Conservation (phyloP, 2,113 vertebrate species). For the Ondatra zibethicus region DNA sequence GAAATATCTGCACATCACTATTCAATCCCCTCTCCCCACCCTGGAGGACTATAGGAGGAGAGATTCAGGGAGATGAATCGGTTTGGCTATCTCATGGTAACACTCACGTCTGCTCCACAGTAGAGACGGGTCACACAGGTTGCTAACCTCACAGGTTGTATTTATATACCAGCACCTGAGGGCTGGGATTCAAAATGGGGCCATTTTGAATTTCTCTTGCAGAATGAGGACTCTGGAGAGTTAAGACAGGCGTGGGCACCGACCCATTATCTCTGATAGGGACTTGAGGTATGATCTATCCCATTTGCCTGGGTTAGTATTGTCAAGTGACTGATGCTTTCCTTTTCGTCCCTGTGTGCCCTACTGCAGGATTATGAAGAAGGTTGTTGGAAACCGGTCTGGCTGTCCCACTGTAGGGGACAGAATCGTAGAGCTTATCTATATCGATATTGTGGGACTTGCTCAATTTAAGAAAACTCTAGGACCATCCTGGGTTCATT, state of each 20-base stretch:
- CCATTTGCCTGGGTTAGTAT: neutral
- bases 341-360: neutral
- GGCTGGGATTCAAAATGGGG: too few species aligned
- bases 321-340: neutral
- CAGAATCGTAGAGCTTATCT: slow-evolving; percentile 98
- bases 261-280: neutral
- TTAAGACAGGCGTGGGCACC: neutral
- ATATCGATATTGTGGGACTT: slow-evolving; percentile 99
- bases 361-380: slow-evolving; percentile 96
- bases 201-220: too few species aligned
- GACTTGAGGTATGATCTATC: neutral
- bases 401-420: slow-evolving; percentile 98
- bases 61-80: neutral
- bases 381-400: slow-evolving; percentile 98
- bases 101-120: neutral
- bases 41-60: neutral
- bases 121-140: neutral
- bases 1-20: neutral
- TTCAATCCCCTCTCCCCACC: neutral
- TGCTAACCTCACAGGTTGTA: neutral
- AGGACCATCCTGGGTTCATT: slow-evolving; percentile 99
- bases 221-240: neutral
- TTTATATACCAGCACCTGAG: neutral
- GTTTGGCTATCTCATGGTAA: neutral
- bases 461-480: slow-evolving; percentile 99